These are phyloP conservation scores for Neomonachus schauinslandi DNA, from an alignment of 2,113 vertebrate species.

Conservation along the genomic window DNA sequence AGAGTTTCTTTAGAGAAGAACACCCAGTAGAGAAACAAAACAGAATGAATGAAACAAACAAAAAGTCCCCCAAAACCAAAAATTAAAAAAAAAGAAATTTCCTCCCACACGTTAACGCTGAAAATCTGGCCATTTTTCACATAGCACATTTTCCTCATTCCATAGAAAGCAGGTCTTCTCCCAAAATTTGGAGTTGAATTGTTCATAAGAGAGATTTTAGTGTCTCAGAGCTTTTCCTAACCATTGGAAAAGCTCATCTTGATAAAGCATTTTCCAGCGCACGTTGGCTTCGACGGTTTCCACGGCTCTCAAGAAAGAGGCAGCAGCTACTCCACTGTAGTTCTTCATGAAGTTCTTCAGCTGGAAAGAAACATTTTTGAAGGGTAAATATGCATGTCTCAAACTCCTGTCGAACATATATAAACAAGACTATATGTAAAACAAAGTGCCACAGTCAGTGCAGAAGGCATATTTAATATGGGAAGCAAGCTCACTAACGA, in stretches of 20 bases:
- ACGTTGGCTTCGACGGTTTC: conserved; percentile 98
- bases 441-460: not conserved
- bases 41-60: conserved; percentile 65
- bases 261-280: conserved; percentile 94
- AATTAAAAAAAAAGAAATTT: conserved; percentile 37
- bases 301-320: conserved; percentile 92
- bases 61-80: conserved; percentile 79
- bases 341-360: conserved; percentile 95
- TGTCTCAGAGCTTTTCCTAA: conserved; percentile 92
- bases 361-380: conserved; percentile 85
- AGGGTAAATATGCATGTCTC: conserved; percentile 68
- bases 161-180: conserved; percentile 77
- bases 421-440: conserved; percentile 29
- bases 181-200: conserved; percentile 67
- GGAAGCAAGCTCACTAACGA: conserved; percentile 43
- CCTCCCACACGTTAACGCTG: conserved; percentile 74
- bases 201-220: conserved; percentile 78
- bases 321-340: conserved; percentile 88
- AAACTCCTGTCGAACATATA: not conserved
- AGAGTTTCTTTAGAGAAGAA: conserved; percentile 79
- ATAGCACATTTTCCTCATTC: conserved; percentile 71
- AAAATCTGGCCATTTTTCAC: conserved; percentile 73
- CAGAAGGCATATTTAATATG: not conserved
- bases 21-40: conserved; percentile 47
- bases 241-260: conserved; percentile 97